A percentile compares a stretch with the other conserved stretches of the same genome.
Evolutionary conservation across 30 jellyfish, hydroid and myxozoan species (phyloP).

Genomic region (Aurelia coerulea): DNA sequence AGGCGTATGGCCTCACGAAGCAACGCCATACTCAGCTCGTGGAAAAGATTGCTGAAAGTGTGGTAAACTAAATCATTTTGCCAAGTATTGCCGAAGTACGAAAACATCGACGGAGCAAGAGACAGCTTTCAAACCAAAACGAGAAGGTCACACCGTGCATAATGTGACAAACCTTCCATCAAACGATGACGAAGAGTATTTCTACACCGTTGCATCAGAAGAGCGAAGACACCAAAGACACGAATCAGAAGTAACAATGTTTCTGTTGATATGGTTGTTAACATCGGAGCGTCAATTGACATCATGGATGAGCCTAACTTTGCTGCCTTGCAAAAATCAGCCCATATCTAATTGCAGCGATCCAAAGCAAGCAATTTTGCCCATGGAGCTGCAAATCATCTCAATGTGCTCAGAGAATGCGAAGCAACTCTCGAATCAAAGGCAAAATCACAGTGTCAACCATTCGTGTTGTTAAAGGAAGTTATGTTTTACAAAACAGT

Average conservation of each 20-base stretch:
- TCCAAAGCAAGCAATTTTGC: slow-evolving; percentile 10
- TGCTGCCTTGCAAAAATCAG: not conserved
- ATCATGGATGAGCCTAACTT: slow-evolving; percentile 19
- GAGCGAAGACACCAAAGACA: slow-evolving; percentile 5
- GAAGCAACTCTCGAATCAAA: slow-evolving; percentile 3
- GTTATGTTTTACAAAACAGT: slow-evolving; percentile 18
- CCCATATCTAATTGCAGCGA: not conserved
- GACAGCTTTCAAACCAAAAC: no score
- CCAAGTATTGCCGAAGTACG: no score
- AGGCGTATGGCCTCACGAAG: no score
- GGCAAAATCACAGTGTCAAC: not conserved
- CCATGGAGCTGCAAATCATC: slow-evolving; percentile 18
- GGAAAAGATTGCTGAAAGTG: no score
- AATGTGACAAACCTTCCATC: no score
- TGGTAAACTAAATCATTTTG: no score
- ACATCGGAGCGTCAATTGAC: slow-evolving; percentile 35
- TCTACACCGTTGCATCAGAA: slow-evolving; percentile 14
- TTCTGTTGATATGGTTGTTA: slow-evolving; percentile 5
- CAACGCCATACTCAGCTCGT: no score
- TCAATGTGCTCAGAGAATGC: not conserved
- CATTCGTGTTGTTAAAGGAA: slow-evolving; percentile 7
- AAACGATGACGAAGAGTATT: slow-evolving; percentile 5
- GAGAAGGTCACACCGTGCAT: no score
- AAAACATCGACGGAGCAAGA: no score
- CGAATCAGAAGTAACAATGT: slow-evolving; percentile 9